These are phyloP conservation scores for Nipponacmea schrenckii DNA, from an alignment of 2,888 invertebrate genomes.

Conservation along the genomic window DNA sequence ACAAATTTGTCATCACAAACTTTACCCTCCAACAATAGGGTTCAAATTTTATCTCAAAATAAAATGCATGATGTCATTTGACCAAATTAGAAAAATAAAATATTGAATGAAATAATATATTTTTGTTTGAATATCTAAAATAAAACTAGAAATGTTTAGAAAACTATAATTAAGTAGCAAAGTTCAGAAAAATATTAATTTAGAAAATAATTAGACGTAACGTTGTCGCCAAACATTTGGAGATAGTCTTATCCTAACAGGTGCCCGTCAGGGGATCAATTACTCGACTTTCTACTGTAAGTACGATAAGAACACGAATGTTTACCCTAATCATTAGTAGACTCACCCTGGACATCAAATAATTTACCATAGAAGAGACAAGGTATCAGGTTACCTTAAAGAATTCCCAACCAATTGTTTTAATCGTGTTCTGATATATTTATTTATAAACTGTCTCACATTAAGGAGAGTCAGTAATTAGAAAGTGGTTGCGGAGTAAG, in stretches of 20 bases:
- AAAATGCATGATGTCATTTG: too few species aligned
- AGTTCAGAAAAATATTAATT: neutral
- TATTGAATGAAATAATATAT: too few species aligned
- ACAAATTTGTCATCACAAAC: too few species aligned
- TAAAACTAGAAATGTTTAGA: too few species aligned
- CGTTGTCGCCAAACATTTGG: neutral
- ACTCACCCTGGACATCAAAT: neutral
- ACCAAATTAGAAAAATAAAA: too few species aligned
- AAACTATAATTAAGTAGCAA: too few species aligned
- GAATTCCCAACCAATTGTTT: conserved; percentile 2
- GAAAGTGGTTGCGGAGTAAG: neutral
- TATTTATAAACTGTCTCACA: neutral
- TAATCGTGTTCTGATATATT: neutral
- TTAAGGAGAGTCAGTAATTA: neutral
- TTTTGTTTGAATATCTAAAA: too few species aligned
- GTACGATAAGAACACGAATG: neutral
- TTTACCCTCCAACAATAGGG: too few species aligned
- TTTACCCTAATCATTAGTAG: neutral
- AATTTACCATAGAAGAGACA: neutral
- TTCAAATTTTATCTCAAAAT: too few species aligned
- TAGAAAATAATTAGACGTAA: neutral
- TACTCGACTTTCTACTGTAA: neutral
- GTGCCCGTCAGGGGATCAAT: conserved; percentile 4
- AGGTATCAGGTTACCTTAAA: neutral
- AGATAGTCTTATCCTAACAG: neutral